These are phyloP conservation scores for Agapostemon virescens DNA, from an alignment of 2,888 invertebrate genomes.

Conservation along the genomic window DNA sequence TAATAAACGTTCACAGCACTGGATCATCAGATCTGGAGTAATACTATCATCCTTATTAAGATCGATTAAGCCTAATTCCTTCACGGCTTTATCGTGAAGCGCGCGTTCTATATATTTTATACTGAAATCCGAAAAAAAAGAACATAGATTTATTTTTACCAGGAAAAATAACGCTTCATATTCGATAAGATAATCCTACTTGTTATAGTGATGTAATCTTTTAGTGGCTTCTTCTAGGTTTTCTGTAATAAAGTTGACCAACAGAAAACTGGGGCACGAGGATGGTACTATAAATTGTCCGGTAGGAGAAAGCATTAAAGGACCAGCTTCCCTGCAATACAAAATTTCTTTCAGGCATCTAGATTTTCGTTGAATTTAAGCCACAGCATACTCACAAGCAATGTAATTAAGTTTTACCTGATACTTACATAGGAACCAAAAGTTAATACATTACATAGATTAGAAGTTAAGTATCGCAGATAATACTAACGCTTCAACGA, in stretches of 20 bases:
- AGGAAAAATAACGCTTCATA: neutral
- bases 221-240: conserved; percentile 88
- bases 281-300: conserved; percentile 96
- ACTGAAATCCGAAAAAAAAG: conserved; percentile 80
- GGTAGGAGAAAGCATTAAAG: conserved; percentile 95
- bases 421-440: conserved; percentile 27
- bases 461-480: conserved; percentile 30
- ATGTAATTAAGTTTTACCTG: conserved; percentile 18
- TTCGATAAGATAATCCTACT: conserved; percentile 81
- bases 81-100: conserved; percentile 85
- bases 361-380: neutral
- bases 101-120: conserved; percentile 91
- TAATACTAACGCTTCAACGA: conserved; percentile 91
- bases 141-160: neutral
- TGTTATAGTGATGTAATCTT: conserved; percentile 88
- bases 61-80: conserved; percentile 86
- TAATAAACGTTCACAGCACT: conserved; percentile 89
- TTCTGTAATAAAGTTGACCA: conserved; percentile 91
- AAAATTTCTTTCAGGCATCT: conserved; percentile 5
- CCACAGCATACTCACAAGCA: conserved; percentile 15
- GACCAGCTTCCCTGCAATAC: conserved; percentile 90
- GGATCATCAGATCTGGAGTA: conserved; percentile 93
- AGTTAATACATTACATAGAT: conserved; percentile 13
- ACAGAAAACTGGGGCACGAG: conserved; percentile 92
- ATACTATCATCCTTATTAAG: conserved; percentile 95